Evolutionary conservation across 2,888 invertebrate species (phyloP).

Genomic region (Labia minor): DNA sequence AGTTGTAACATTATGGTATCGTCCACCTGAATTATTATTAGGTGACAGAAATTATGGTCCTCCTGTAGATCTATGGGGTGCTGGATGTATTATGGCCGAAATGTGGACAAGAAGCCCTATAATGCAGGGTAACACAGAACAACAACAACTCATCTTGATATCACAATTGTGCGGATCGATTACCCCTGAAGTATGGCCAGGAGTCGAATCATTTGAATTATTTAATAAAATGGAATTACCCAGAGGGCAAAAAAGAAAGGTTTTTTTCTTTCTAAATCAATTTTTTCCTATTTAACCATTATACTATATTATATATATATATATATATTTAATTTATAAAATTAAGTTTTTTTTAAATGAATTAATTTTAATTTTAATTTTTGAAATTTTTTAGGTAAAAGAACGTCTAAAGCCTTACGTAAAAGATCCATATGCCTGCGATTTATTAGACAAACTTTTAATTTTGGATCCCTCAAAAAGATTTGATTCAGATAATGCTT

Average conservation of each 20-base stretch:
- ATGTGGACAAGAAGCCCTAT: slow-evolving; percentile 93
- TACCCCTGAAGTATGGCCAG: slow-evolving; percentile 86
- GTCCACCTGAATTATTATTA: slow-evolving; percentile 56
- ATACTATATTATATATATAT: no score
- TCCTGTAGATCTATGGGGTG: slow-evolving; percentile 93
- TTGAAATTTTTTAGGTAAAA: slow-evolving; percentile 45
- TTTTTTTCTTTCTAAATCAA: background rate
- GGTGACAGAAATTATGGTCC: slow-evolving; percentile 93
- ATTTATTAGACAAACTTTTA: slow-evolving; percentile 81
- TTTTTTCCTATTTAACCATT: no score
- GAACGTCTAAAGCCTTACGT: slow-evolving; percentile 80
- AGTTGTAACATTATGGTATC: slow-evolving; percentile 94
- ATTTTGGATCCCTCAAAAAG: slow-evolving; percentile 85
- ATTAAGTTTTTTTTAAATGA: no score
- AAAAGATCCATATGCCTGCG: slow-evolving; percentile 83
- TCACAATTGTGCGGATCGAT: slow-evolving; percentile 95
- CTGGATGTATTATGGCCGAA: slow-evolving; percentile 99
- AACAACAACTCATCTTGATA: slow-evolving; percentile 88
- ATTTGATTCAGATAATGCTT: slow-evolving; percentile 77
- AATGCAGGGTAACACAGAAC: slow-evolving; percentile 94
- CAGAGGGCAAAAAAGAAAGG: slow-evolving; percentile 71
- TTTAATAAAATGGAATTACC: slow-evolving; percentile 81
- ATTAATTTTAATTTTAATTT: no score
- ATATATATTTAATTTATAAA: no score
- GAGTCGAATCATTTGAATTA: slow-evolving; percentile 77